phyloP scores from a whole-genome alignment of 2,888 invertebrate species.

The Lasiommata megera region DNA sequence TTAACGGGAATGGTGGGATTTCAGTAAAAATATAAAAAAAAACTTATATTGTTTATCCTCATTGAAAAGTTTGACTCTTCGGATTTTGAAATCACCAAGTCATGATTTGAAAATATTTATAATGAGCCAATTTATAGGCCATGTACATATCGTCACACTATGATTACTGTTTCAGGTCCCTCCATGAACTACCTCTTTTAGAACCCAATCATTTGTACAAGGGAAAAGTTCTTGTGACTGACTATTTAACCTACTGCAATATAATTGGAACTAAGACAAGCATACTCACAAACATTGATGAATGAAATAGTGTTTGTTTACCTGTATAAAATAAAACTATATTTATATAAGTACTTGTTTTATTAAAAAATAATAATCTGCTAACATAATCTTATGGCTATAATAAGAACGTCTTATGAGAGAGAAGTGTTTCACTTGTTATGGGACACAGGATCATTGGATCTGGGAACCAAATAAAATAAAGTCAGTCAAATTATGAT shows the following conservation, averaged over 20 bases:
- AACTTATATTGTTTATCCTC: no score
- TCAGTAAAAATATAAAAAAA: no score
- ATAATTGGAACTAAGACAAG: slow-evolving; percentile 51
- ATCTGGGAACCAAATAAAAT: slow-evolving; percentile 66
- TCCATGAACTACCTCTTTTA: slow-evolving; percentile 54
- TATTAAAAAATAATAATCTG: slow-evolving; percentile 15
- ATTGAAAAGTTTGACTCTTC: no score
- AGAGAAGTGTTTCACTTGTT: slow-evolving; percentile 35
- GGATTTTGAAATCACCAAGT: no score
- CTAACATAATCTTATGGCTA: slow-evolving; percentile 20
- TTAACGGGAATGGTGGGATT: no score
- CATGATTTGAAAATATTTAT: no score
- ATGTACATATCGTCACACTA: no score
- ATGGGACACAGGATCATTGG: slow-evolving; percentile 64
- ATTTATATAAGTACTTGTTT: not conserved
- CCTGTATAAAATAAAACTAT: slow-evolving; percentile 19
- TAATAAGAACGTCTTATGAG: slow-evolving; percentile 7
- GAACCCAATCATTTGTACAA: slow-evolving; percentile 65
- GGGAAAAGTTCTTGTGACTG: slow-evolving; percentile 68
- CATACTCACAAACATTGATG: not conserved
- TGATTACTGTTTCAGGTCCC: slow-evolving; percentile 63
- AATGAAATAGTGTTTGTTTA: not conserved
- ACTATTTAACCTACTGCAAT: slow-evolving; percentile 71
- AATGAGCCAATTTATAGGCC: no score
- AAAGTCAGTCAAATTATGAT: slow-evolving; percentile 47